Conservation (phyloP, 2,113 vertebrate species). For the Thunnus thynnus region DNA sequence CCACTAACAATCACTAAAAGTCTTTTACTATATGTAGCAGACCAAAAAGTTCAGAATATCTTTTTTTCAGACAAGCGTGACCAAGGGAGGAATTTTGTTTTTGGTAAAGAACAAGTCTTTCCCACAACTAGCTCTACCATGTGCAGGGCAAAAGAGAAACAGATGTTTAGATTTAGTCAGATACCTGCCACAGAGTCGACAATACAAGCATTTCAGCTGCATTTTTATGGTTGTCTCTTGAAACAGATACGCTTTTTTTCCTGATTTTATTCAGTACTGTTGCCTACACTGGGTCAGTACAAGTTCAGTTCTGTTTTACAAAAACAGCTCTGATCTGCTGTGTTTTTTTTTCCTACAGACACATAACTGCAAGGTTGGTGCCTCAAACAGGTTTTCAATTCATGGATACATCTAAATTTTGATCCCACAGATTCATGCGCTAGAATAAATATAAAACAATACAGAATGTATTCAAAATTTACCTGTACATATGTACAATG, state of each 20-base stretch:
- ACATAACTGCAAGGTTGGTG: neutral
- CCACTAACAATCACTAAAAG: neutral
- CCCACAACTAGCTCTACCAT: neutral
- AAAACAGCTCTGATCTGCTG: conserved; percentile 37
- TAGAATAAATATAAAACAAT: neutral
- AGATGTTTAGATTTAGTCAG: conserved; percentile 24
- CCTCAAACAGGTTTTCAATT: conserved; percentile 3
- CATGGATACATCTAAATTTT: neutral
- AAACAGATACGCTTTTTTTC: conserved; percentile 15
- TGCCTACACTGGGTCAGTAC: conserved; percentile 22
- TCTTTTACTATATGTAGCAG: neutral
- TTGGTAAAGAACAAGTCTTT: neutral
- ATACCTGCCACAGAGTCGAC: conserved; percentile 19
- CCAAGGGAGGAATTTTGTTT: neutral
- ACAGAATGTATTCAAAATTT: neutral
- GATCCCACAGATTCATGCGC: neutral
- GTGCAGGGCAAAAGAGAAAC: conserved; percentile 5
- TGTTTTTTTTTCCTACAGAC: conserved; percentile 7
- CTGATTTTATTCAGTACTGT: conserved; percentile 28
- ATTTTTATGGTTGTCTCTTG: conserved; percentile 4
- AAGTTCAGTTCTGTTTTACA: conserved; percentile 14
- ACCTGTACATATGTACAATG: neutral
- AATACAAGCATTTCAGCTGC: conserved; percentile 6
- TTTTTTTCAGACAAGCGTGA: conserved; percentile 5
- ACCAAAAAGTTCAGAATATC: neutral